These are phyloP conservation scores for Diorhabda elongata DNA, from an alignment of 1,140 invertebrate species.

Conservation along the genomic window DNA sequence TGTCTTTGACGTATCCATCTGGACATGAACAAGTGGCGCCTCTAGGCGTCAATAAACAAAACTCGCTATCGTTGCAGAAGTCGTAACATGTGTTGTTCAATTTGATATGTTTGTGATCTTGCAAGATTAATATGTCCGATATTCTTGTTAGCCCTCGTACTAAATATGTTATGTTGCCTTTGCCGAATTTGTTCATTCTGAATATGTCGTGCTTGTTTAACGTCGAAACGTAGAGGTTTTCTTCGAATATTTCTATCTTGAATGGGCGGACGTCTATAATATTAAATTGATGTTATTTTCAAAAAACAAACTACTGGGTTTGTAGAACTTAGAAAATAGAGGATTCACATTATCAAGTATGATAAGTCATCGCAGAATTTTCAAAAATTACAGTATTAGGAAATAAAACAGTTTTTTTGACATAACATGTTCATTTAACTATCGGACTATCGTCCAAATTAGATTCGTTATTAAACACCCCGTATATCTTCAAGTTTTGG, in stretches of 20 bases:
- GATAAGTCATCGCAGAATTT: background rate
- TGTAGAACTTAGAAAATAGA: background rate
- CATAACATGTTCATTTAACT: too few relatives aligned
- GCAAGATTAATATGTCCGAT: constrained; percentile 64
- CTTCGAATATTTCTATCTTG: constrained; percentile 72
- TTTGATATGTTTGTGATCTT: constrained; percentile 59
- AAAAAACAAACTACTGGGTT: constrained; percentile 18
- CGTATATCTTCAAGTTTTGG: too few relatives aligned
- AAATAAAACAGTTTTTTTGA: too few relatives aligned
- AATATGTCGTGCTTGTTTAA: constrained; percentile 60
- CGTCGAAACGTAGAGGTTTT: constrained; percentile 63
- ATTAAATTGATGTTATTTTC: too few relatives aligned
- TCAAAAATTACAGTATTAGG: too few relatives aligned
- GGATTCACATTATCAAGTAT: background rate
- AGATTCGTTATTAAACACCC: too few relatives aligned
- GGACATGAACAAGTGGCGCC: constrained; percentile 62
- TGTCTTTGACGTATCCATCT: constrained; percentile 49
- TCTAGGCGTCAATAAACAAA: constrained; percentile 54
- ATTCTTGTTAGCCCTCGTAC: constrained; percentile 55
- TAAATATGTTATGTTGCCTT: constrained; percentile 53
- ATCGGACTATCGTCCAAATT: too few relatives aligned
- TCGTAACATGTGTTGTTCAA: constrained; percentile 49
- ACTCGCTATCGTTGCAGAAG: constrained; percentile 56
- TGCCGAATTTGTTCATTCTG: constrained; percentile 68
- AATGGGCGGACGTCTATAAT: constrained; percentile 55